These are phyloP conservation scores for Telmatherina bonti DNA, from an alignment of 2,797 vertebrate species.

Conservation along the genomic window DNA sequence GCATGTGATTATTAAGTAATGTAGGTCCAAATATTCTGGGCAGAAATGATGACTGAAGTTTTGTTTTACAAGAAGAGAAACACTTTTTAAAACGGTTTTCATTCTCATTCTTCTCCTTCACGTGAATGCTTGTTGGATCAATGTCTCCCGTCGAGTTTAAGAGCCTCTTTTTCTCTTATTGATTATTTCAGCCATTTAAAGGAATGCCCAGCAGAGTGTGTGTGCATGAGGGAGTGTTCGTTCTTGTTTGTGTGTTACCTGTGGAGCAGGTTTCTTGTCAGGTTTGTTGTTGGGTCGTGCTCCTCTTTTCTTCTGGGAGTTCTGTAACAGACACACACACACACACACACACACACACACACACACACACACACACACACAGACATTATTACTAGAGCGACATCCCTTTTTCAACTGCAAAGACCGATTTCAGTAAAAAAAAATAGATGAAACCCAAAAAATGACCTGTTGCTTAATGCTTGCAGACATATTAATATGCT, in stretches of 20 bases:
- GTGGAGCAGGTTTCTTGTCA: conserved; percentile 90
- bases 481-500: neutral
- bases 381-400: conserved; percentile 31
- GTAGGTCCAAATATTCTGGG: neutral
- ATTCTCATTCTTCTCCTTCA: neutral
- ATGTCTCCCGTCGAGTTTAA: conserved; percentile 14
- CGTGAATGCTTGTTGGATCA: conserved; percentile 5
- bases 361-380: conserved; percentile 53
- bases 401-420: conserved; percentile 1
- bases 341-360: too few relatives aligned
- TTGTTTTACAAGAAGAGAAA: neutral
- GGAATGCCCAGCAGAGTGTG: neutral
- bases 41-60: neutral
- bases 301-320: conserved; percentile 93
- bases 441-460: neutral
- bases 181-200: conserved; percentile 35
- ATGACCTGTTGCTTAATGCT: neutral
- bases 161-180: conserved; percentile 27
- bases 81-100: neutral
- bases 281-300: conserved; percentile 90
- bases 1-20: neutral
- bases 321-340: conserved; percentile 84
- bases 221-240: neutral
- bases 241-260: conserved; percentile 82
- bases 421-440: neutral